Evolutionary conservation across 2,113 vertebrate genomes (phyloP).

Genomic region (Thryonomys swinderianus): DNA sequence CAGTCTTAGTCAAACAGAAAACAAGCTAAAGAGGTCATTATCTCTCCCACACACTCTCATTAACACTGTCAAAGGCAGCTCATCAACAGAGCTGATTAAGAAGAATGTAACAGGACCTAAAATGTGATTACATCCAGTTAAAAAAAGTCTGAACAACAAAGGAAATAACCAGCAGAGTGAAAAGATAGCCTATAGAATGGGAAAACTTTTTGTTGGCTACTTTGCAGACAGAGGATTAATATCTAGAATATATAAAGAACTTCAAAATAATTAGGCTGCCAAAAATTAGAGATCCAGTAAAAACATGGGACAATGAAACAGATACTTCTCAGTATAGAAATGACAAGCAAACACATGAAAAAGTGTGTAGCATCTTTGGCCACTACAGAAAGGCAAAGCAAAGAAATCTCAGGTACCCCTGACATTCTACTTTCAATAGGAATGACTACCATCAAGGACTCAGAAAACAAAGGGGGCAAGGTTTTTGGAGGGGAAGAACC

Average conservation of each 20-base stretch:
- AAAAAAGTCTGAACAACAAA: neutral
- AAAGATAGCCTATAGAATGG: neutral
- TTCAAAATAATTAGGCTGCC: neutral
- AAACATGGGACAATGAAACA: neutral
- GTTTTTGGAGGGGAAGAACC: neutral
- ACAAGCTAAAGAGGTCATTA: neutral
- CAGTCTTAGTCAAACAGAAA: conserved; percentile 27
- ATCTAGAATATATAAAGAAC: neutral
- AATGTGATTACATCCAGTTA: neutral
- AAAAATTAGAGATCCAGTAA: neutral
- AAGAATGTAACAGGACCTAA: neutral
- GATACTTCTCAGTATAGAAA: neutral
- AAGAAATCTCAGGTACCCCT: too few species aligned
- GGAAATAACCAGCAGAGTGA: neutral
- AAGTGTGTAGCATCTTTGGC: neutral
- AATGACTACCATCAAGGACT: neutral
- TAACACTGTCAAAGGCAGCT: neutral
- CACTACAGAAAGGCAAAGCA: neutral
- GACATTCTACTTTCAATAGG: neutral
- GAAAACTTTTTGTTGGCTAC: neutral
- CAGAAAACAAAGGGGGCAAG: neutral
- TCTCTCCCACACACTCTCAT: neutral
- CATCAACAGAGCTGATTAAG: neutral
- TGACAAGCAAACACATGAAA: neutral
- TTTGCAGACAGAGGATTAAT: neutral